Evolutionary conservation across 2,113 vertebrate genomes (phyloP).

Genomic region (Dinomys branickii): DNA sequence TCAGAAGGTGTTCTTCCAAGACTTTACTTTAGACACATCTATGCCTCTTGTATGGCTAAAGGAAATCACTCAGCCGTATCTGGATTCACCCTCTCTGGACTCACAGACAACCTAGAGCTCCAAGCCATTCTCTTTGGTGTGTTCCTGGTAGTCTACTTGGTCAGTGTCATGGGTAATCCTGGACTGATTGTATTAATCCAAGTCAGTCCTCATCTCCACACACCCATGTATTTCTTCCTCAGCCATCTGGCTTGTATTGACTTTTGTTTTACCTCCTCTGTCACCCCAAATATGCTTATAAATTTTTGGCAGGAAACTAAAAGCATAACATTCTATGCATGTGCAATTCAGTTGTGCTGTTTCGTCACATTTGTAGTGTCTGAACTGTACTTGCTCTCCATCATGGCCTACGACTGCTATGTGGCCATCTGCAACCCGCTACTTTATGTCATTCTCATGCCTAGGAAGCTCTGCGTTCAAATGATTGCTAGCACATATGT

Average conservation of each 20-base stretch:
- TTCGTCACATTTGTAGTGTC: conserved; percentile 63
- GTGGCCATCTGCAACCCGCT: conserved; percentile 63
- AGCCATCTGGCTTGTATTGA: conserved; percentile 60
- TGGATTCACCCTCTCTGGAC: conserved; percentile 52
- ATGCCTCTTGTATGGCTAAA: background rate
- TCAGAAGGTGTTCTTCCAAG: too few relatives aligned
- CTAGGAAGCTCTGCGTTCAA: conserved; percentile 22
- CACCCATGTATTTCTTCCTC: conserved; percentile 63
- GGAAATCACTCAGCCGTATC: background rate
- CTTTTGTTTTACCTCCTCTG: conserved; percentile 49
- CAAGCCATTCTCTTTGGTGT: conserved; percentile 26
- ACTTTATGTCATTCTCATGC: conserved; percentile 57
- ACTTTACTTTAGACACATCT: too few relatives aligned
- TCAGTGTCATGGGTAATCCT: conserved; percentile 14
- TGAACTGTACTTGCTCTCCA: conserved; percentile 53
- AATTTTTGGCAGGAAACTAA: conserved; percentile 32
- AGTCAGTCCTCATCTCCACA: conserved; percentile 52
- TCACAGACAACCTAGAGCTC: conserved; percentile 51
- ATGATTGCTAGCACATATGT: conserved; percentile 5
- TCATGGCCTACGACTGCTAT: conserved; percentile 59
- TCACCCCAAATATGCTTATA: conserved; percentile 45
- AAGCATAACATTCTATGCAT: conserved; percentile 4
- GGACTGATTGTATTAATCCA: conserved; percentile 49
- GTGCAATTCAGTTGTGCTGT: conserved; percentile 42
- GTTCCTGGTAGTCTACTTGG: conserved; percentile 39